These are phyloP conservation scores for Mormyrus iriodes DNA, from an alignment of 2,113 vertebrate genomes.

Conservation along the genomic window DNA sequence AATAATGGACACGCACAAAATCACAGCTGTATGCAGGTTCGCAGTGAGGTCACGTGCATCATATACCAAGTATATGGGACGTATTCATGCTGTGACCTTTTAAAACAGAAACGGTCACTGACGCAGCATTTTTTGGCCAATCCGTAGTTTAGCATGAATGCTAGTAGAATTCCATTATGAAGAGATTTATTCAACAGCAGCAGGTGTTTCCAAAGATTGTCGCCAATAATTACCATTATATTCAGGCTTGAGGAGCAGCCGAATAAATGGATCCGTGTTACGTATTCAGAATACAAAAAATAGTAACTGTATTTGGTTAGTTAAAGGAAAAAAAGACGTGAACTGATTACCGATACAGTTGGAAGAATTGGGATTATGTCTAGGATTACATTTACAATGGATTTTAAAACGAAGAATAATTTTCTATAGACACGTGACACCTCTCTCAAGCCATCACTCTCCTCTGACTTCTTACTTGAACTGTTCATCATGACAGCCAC, in stretches of 20 bases:
- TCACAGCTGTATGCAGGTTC: background rate
- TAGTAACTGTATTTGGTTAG: conserved; percentile 10
- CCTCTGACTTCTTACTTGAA: background rate
- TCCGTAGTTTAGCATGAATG: background rate
- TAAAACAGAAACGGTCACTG: background rate
- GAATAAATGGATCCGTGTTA: background rate
- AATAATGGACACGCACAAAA: background rate
- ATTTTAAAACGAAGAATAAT: background rate
- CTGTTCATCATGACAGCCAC: background rate
- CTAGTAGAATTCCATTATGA: background rate
- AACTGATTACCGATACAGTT: conserved; percentile 32
- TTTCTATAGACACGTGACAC: background rate
- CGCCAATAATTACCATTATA: conserved; percentile 29
- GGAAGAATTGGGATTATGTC: background rate
- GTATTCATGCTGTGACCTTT: background rate
- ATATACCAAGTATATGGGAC: background rate
- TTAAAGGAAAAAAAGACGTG: background rate
- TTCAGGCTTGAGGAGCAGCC: background rate
- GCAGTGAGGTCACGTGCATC: background rate
- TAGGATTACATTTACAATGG: background rate
- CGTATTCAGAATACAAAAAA: conserved; percentile 43
- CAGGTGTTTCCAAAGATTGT: conserved; percentile 44
- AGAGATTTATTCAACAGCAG: conserved; percentile 25
- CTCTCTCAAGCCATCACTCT: background rate
- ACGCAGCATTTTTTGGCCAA: background rate